phyloP scores from a whole-genome alignment of 2,888 invertebrate species.

The Listrodromus nycthemerus region DNA sequence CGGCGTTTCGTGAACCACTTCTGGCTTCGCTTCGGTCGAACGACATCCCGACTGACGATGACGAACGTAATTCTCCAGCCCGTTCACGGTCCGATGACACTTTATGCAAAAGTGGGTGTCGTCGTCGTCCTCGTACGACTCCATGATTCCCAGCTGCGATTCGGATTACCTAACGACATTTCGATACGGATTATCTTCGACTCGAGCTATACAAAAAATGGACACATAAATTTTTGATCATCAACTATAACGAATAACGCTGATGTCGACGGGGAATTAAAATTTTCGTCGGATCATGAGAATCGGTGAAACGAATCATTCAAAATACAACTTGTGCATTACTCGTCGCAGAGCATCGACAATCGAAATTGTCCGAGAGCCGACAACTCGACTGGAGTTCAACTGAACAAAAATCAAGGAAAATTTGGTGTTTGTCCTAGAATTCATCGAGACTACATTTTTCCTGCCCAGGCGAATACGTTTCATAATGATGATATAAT shows the following conservation, averaged over 20 bases:
- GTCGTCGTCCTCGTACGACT: constrained; percentile 88
- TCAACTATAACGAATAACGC: not conserved
- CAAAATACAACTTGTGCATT: no score
- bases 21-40: constrained; percentile 72
- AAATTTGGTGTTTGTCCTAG: not conserved
- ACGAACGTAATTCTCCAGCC: constrained; percentile 93
- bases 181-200: no score
- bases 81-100: constrained; percentile 92
- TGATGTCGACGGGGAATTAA: not conserved
- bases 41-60: constrained; percentile 92
- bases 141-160: constrained; percentile 70
- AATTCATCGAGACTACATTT: not conserved
- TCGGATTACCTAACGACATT: constrained; percentile 10
- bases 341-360: no score
- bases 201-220: no score
- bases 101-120: constrained; percentile 95
- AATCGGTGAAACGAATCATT: not conserved
- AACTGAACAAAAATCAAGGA: not conserved
- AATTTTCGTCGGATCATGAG: not conserved
- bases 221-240: no score
- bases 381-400: not conserved
- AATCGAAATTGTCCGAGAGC: no score
- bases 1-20: constrained; percentile 74
- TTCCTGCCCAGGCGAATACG: not conserved
- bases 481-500: not conserved